Evolutionary conservation across 2,888 invertebrate genomes (phyloP), one percentile per base, ranked within the genome.

Genomic region (Hydroisotoma schaefferi): DNA sequence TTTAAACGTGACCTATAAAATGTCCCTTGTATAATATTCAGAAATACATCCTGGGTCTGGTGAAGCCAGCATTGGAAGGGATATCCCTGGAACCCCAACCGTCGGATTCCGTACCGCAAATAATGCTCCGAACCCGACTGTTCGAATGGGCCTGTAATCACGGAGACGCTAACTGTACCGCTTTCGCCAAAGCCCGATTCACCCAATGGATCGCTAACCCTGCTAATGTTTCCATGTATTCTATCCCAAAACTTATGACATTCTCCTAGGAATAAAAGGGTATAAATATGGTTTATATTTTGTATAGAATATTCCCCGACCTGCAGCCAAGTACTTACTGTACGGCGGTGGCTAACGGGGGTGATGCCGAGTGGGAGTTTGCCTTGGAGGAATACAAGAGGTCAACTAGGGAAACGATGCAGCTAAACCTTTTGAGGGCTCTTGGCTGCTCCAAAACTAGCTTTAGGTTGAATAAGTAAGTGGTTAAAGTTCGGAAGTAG

Each of bases 121-220:
- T 61, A 22, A 47, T 71, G 5, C 53, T 71, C 1, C 22, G 71
- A 53, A 71, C 55, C 26, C 49, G 65, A 33, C 26, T 71, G 12
- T 57, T 66, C 49, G 66, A 69, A 52, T 71, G 69, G 71, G 52
- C 62, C 8, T 69, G 69, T 44, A 67, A 66, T 54, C 28, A 65
- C 2, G 63, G 61, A 18, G 44, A 59, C 40, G 10, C 49, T 2
- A 57, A 43, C 4, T 71, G 71, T 23, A 54, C 65, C n/a, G 25
- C 28, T 0, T 60, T 58, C 38, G 59, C 69, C n/a, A 49, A 51
- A 29, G n/a, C n/a, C 2, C 47, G 51, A 18, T 61, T 69, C 27
- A 12, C 44, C 1, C 23, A 40, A 8, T 71, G 66, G 67, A 59
- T 57, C 55, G n/a, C 18, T 12, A 55, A 48, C 44, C 60, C 65